phyloP scores from a whole-genome alignment of 2,797 vertebrate genomes.

The Geotrypetes seraphini region DNA sequence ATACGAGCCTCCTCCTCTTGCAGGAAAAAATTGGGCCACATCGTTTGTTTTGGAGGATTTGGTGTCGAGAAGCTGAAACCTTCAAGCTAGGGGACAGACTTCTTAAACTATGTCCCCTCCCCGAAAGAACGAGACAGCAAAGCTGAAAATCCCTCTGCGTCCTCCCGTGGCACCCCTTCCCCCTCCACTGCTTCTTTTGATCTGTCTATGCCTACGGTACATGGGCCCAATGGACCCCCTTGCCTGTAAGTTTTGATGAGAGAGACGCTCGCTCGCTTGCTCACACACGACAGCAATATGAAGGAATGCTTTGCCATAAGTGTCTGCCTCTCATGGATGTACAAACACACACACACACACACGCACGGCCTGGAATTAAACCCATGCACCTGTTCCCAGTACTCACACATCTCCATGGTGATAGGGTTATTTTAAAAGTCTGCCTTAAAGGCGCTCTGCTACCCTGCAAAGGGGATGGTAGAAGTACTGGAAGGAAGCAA shows the following conservation, averaged over 20 bases:
- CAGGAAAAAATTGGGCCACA: slow-evolving; percentile 82
- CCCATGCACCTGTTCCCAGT: slow-evolving; percentile 14
- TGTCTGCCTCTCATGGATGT: slow-evolving; percentile 2
- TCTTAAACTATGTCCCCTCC: neutral
- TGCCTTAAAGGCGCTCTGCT: slow-evolving; percentile 3
- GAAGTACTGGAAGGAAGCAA: neutral
- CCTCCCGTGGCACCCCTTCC: slow-evolving; percentile 48
- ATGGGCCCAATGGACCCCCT: slow-evolving; percentile 11
- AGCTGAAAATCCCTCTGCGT: no score
- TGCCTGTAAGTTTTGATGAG: slow-evolving; percentile 14
- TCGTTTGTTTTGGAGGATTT: slow-evolving; percentile 25
- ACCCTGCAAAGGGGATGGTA: no score
- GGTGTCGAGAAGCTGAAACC: no score
- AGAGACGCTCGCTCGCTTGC: neutral
- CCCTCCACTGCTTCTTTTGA: slow-evolving; percentile 1
- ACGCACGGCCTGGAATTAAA: slow-evolving; percentile 1
- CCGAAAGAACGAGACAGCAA: no score
- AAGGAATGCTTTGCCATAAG: no score
- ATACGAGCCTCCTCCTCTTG: slow-evolving; percentile 63
- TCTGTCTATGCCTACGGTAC: neutral
- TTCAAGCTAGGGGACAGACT: neutral
- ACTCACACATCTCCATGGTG: slow-evolving; percentile 8
- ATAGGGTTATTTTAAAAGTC: slow-evolving; percentile 28
- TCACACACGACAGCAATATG: neutral
- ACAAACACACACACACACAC: slow-evolving; percentile 12